Percentiles rank a stretch among this genome's conserved stretches.
Evolutionary conservation across 1,140 invertebrate species (phyloP).

Genomic region (Leptinotarsa undecemlineata): DNA sequence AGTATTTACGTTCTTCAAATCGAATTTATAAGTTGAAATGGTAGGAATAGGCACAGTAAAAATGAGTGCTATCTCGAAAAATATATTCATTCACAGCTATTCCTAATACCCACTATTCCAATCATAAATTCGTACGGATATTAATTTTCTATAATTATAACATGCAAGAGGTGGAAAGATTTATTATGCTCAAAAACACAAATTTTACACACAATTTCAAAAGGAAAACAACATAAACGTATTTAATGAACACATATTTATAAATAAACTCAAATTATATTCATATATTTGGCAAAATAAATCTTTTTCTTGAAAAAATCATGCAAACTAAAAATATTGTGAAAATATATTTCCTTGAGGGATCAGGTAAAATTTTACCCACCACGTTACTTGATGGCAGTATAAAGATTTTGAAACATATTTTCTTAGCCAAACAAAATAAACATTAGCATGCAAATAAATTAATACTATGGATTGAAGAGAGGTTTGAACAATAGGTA

Average conservation of each 20-base stretch:
- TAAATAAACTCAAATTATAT: background rate
- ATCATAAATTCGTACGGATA: background rate
- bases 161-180: conserved; percentile 18
- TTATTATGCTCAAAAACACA: conserved; percentile 14
- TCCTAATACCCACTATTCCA: too few relatives aligned
- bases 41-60: too few relatives aligned
- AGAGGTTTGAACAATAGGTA: background rate
- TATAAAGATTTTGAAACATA: conserved; percentile 28
- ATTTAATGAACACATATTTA: conserved; percentile 11
- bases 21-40: too few relatives aligned
- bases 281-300: conserved; percentile 29
- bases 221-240: background rate
- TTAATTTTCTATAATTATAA: conserved; percentile 1
- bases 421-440: conserved; percentile 31
- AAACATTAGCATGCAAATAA: conserved; percentile 37
- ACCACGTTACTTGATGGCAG: background rate
- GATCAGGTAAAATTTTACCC: background rate
- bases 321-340: conserved; percentile 45
- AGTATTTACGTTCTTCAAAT: background rate
- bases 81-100: too few relatives aligned
- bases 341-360: conserved; percentile 28
- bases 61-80: too few relatives aligned
- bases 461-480: conserved; percentile 23
- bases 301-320: conserved; percentile 32
- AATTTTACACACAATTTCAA: too few relatives aligned